These are phyloP conservation scores for Clarias batrachus DNA, from an alignment of 2,113 vertebrate species.

Conservation along the genomic window DNA sequence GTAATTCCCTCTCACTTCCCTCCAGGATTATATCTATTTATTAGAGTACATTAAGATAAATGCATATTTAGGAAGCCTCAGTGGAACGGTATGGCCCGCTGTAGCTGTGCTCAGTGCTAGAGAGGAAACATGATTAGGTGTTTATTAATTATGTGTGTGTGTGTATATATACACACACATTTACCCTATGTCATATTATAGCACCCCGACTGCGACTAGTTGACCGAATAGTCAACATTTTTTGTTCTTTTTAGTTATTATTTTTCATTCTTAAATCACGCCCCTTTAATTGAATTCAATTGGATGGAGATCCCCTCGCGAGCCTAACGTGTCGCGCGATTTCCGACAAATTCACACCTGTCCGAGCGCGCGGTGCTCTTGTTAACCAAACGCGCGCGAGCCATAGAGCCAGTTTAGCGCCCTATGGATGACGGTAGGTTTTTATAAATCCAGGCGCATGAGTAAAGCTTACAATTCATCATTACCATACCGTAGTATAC, in stretches of 20 bases:
- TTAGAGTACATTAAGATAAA: background rate
- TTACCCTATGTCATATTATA: too few species aligned
- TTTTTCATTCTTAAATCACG: background rate
- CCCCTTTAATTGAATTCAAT: background rate
- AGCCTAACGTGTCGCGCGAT: background rate
- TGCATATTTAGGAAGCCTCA: background rate
- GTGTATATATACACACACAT: too few species aligned
- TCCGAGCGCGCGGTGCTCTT: background rate
- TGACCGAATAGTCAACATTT: too few species aligned
- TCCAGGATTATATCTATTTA: background rate
- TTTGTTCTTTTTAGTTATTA: background rate
- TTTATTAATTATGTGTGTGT: background rate
- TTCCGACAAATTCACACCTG: background rate
- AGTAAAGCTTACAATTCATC: background rate
- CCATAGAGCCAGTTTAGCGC: background rate
- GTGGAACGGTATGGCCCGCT: background rate
- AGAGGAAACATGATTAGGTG: background rate
- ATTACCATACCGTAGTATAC: background rate
- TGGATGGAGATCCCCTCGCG: background rate
- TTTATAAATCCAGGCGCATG: background rate
- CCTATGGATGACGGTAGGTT: background rate
- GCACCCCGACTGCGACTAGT: background rate
- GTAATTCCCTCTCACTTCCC: background rate
- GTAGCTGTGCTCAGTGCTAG: background rate
- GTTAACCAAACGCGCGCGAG: background rate